phyloP scores from a whole-genome alignment of 53 echinoderm and acorn worm species.

The Henricia sp. region DNA sequence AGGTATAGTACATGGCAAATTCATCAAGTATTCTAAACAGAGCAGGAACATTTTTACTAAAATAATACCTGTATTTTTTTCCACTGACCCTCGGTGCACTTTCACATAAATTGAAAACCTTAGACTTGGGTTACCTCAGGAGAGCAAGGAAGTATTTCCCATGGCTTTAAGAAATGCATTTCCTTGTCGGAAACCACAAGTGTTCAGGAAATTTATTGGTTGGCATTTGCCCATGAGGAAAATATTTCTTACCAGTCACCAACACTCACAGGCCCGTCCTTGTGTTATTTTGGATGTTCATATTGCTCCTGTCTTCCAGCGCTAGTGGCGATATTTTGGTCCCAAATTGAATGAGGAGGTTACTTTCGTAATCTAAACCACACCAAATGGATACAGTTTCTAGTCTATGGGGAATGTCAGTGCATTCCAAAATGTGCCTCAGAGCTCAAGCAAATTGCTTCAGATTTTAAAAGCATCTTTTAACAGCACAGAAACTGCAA shows the following conservation, averaged over 20 bases:
- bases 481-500: neutral
- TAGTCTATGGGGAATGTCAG: neutral
- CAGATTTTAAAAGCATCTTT: constrained; percentile 14
- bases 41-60: too few relatives aligned
- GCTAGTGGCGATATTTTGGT: constrained; percentile 20
- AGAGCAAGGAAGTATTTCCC: too few relatives aligned
- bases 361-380: constrained; percentile 7
- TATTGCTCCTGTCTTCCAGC: neutral
- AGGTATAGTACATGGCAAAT: too few relatives aligned
- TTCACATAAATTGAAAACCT: too few relatives aligned
- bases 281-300: constrained; percentile 25
- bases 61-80: too few relatives aligned
- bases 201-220: constrained; percentile 18
- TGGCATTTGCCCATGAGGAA: constrained; percentile 47
- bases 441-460: neutral
- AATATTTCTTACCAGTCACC: too few relatives aligned
- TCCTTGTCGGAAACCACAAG: constrained; percentile 1
- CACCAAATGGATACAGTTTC: constrained; percentile 21
- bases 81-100: too few relatives aligned
- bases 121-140: too few relatives aligned
- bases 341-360: constrained; percentile 13
- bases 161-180: too few relatives aligned
- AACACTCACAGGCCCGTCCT: neutral
- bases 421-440: constrained; percentile 16
- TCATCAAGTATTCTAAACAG: too few relatives aligned